These are phyloP conservation scores for Poeciliopsis prolifica DNA, from an alignment of 2,113 vertebrate species.

Conservation along the genomic window DNA sequence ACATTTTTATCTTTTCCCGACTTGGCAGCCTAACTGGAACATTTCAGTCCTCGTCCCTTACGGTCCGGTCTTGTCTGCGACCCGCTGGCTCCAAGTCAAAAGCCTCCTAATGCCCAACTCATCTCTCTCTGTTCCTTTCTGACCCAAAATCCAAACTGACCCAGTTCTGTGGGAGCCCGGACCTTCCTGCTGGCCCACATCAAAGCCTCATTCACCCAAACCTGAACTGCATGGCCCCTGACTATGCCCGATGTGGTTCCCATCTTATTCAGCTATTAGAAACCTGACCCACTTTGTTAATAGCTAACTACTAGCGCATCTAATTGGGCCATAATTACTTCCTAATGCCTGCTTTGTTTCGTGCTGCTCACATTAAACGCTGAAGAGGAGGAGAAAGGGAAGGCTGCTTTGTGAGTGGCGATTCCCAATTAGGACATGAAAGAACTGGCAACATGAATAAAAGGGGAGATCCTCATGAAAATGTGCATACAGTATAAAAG, in stretches of 20 bases:
- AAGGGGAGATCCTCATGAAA: constrained; percentile 22
- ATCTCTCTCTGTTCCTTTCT: constrained; percentile 33
- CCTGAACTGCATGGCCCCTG: constrained; percentile 31
- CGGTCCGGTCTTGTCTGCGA: constrained; percentile 44
- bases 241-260: constrained; percentile 30
- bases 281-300: constrained; percentile 78
- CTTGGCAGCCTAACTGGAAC: constrained; percentile 45
- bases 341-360: constrained; percentile 79
- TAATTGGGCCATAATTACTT: constrained; percentile 81
- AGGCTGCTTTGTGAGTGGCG: constrained; percentile 14
- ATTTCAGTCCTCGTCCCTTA: constrained; percentile 34
- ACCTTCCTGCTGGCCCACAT: constrained; percentile 37
- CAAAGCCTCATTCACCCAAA: constrained; percentile 54
- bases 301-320: constrained; percentile 68
- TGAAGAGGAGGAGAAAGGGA: constrained; percentile 45
- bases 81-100: constrained; percentile 39
- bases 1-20: constrained; percentile 24
- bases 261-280: constrained; percentile 73
- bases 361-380: constrained; percentile 61
- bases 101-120: constrained; percentile 11
- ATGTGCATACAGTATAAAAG: constrained; percentile 17
- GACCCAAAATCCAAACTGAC: constrained; percentile 34
- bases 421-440: constrained; percentile 64
- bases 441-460: constrained; percentile 45
- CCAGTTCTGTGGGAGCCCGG: constrained; percentile 38